phyloP scores from a whole-genome alignment of 2,797 vertebrate species.

The Vultur gryphus region DNA sequence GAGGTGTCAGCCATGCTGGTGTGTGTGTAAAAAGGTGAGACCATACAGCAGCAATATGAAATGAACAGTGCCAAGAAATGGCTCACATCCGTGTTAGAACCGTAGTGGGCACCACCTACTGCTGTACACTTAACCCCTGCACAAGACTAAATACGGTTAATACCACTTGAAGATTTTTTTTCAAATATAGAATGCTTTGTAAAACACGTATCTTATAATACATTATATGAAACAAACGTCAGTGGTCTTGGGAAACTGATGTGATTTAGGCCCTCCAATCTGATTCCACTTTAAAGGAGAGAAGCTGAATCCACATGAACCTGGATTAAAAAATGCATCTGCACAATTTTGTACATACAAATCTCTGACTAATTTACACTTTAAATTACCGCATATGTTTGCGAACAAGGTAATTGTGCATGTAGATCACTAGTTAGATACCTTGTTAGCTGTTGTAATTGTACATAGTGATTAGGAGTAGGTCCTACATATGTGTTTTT shows the following conservation, averaged over 20 bases:
- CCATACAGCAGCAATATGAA: not conserved
- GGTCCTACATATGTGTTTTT: rapidly evolving
- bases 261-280: not conserved
- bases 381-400: not conserved
- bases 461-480: not conserved
- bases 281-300: not conserved
- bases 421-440: not conserved
- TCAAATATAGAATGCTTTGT: not conserved
- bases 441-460: not conserved
- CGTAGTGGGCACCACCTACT: not conserved
- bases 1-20: not conserved
- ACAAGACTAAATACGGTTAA: not conserved
- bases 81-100: not conserved
- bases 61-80: not conserved
- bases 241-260: not conserved
- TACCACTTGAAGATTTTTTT: not conserved
- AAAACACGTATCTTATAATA: not conserved
- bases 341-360: not conserved
- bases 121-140: not conserved
- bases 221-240: not conserved
- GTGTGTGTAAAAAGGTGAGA: not conserved
- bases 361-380: not conserved
- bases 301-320: not conserved
- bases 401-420: not conserved
- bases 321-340: not conserved